phyloP scores from a whole-genome alignment of 2,113 vertebrate genomes.

The Paedocypris sp. region DNA sequence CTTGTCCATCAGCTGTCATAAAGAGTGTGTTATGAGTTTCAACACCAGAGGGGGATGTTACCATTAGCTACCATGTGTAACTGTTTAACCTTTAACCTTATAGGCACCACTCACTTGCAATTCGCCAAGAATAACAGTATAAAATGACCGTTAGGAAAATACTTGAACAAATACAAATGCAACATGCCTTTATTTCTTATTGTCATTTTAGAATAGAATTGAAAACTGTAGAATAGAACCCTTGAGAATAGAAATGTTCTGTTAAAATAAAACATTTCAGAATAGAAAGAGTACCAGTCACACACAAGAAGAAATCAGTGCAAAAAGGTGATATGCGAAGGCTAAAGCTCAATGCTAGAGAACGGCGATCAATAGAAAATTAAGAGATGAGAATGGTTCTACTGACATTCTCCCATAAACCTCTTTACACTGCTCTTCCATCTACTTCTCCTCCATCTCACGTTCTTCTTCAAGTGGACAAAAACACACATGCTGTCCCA shows the following conservation, averaged over 20 bases:
- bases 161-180: neutral
- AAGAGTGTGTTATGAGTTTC: conserved; percentile 20
- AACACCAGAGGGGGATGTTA: conserved; percentile 45
- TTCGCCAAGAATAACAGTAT: neutral
- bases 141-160: too few species aligned
- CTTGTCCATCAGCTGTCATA: neutral
- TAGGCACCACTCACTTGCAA: conserved; percentile 30
- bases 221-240: too few species aligned
- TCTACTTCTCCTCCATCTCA: conserved; percentile 37
- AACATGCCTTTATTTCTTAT: too few species aligned
- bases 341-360: conserved; percentile 16
- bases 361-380: conserved; percentile 61
- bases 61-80: conserved; percentile 13
- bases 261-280: neutral
- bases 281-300: neutral
- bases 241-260: conserved; percentile 2
- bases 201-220: too few species aligned
- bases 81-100: conserved; percentile 39
- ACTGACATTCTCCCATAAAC: conserved; percentile 53
- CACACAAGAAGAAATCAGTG: neutral
- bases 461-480: neutral
- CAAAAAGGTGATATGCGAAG: neutral
- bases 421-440: conserved; percentile 41
- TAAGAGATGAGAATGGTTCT: conserved; percentile 59
- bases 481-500: neutral